Conservation (phyloP, 2,113 vertebrate species). For the Ochotona curzoniae region DNA sequence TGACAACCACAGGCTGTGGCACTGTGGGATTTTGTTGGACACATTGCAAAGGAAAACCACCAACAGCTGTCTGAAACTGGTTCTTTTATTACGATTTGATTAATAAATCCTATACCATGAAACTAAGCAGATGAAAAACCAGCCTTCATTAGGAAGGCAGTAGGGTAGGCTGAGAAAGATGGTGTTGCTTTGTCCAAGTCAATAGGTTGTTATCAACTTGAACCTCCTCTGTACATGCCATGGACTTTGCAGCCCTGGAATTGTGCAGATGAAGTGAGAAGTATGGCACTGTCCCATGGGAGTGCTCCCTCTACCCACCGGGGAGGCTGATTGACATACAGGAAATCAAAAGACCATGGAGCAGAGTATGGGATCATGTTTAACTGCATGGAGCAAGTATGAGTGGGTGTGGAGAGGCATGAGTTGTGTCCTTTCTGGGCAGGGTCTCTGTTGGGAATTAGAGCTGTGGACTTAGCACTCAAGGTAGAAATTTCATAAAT, state of each 20-base stretch:
- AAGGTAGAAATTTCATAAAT: neutral
- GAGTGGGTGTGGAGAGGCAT: neutral
- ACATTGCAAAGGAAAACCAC: slow-evolving; percentile 32
- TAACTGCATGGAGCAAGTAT: neutral
- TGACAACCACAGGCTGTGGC: neutral
- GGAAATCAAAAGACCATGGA: neutral
- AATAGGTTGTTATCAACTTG: neutral
- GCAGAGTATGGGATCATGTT: neutral
- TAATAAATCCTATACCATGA: slow-evolving; percentile 17
- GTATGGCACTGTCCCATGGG: neutral
- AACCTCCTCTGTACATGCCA: neutral
- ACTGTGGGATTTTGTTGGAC: neutral
- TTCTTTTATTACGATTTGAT: slow-evolving; percentile 28
- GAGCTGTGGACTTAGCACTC: neutral
- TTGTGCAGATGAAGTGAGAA: neutral
- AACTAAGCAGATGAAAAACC: slow-evolving; percentile 34
- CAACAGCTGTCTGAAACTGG: slow-evolving; percentile 19
- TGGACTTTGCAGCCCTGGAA: neutral
- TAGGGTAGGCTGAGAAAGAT: neutral
- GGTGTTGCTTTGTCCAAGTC: neutral
- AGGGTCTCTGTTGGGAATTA: neutral
- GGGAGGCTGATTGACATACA: neutral
- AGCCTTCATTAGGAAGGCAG: neutral
- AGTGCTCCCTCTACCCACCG: rapidly evolving
- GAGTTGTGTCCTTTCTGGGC: neutral